phyloP scores from a whole-genome alignment of 2,888 invertebrate genomes.

The Epinotia bilunana region DNA sequence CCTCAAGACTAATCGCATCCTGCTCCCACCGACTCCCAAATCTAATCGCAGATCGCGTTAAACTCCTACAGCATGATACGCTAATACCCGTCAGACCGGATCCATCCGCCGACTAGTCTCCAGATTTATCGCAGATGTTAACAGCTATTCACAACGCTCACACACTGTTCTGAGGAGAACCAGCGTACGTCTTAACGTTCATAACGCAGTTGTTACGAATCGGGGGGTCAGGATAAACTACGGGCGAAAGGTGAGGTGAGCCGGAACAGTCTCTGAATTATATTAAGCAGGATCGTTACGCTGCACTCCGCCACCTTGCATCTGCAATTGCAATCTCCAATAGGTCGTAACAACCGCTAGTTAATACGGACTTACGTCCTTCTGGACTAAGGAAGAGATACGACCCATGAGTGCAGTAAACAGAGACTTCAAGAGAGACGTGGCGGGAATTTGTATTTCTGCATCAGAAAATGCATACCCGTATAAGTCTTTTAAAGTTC shows the following conservation, averaged over 20 bases:
- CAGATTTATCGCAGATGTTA: constrained; percentile 26
- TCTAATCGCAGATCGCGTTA: constrained; percentile 15
- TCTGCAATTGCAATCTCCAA: constrained; percentile 13
- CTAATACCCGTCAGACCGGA: constrained; percentile 23
- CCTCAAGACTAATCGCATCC: background rate
- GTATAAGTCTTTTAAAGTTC: constrained; percentile 12
- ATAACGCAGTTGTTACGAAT: background rate
- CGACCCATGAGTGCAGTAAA: constrained; percentile 38
- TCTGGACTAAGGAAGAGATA: constrained; percentile 2
- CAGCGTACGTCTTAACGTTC: background rate
- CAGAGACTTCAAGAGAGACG: constrained; percentile 18
- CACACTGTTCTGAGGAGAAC: background rate
- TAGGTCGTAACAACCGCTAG: background rate
- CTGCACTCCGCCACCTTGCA: constrained; percentile 32
- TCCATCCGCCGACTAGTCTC: constrained; percentile 29
- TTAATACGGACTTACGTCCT: background rate
- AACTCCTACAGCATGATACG: constrained; percentile 23
- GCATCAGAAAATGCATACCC: constrained; percentile 7
- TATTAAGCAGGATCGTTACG: constrained; percentile 32
- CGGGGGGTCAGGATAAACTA: background rate
- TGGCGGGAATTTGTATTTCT: constrained; percentile 26
- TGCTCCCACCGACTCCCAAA: background rate
- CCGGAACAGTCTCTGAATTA: background rate
- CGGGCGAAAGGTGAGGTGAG: too few species aligned
- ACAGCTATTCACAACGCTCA: constrained; percentile 14